These are phyloP conservation scores for Brachyhypopomus occidentalis DNA, from an alignment of 2,113 vertebrate species.

Conservation along the genomic window DNA sequence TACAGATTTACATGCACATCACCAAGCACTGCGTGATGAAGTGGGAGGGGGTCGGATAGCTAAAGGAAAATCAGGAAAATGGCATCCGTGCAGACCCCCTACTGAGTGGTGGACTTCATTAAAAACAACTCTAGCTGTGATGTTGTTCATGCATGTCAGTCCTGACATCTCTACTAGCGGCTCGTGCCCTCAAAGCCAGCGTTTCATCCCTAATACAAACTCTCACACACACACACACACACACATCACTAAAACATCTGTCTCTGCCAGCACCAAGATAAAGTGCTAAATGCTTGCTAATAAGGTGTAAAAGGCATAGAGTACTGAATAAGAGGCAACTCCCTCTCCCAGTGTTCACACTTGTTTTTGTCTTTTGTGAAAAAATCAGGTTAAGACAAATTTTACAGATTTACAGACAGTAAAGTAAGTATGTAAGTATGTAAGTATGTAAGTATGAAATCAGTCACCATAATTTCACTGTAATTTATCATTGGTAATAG, in stretches of 20 bases:
- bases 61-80: constrained; percentile 1
- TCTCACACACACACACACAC: background rate
- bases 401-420: background rate
- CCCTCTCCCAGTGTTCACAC: background rate
- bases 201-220: background rate
- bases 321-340: background rate
- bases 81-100: constrained; percentile 9
- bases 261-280: constrained; percentile 3
- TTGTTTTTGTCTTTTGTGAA: too few species aligned
- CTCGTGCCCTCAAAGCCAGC: constrained; percentile 26
- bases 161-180: constrained; percentile 45
- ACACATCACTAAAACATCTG: constrained; percentile 35
- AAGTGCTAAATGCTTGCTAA: constrained; percentile 40
- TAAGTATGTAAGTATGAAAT: background rate
- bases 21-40: constrained; percentile 1
- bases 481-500: too few species aligned
- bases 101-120: constrained; percentile 30
- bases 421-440: background rate
- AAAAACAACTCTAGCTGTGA: constrained; percentile 30
- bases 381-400: background rate
- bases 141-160: constrained; percentile 41
- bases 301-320: constrained; percentile 20
- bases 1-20: constrained; percentile 5
- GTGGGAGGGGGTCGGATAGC: background rate
- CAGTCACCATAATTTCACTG: background rate